Conservation (phyloP, 1,140 invertebrate species). For the fruit fly (Drosophila melanogaster) region DNA sequence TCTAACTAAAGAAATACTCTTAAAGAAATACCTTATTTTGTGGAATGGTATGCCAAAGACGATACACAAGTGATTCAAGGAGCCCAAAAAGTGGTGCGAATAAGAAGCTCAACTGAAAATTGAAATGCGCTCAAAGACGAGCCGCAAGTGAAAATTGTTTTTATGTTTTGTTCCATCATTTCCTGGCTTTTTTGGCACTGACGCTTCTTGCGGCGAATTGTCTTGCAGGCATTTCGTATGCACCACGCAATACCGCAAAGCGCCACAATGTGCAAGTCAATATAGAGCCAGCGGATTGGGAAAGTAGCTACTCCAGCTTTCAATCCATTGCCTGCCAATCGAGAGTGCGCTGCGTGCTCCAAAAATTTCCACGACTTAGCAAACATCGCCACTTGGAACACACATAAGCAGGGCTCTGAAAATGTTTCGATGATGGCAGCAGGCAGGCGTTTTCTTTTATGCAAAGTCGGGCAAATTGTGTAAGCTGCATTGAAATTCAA, state of each 20-base stretch:
- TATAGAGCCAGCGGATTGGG: conserved; percentile 30
- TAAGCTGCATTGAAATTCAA: conserved; percentile 60
- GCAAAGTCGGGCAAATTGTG: conserved; percentile 68
- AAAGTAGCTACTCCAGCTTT: conserved; percentile 19
- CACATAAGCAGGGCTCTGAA: conserved; percentile 21
- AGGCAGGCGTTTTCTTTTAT: conserved; percentile 59
- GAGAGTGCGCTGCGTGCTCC: conserved; percentile 26
- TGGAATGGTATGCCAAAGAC: not conserved
- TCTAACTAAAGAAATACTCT: not conserved
- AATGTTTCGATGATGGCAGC: conserved; percentile 19
- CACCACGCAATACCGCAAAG: conserved; percentile 33
- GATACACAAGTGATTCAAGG: not conserved
- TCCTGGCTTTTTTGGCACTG: conserved; percentile 4
- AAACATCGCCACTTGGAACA: conserved; percentile 37
- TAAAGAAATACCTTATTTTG: not conserved
- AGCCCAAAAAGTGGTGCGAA: not conserved
- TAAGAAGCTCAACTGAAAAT: conserved; percentile 14
- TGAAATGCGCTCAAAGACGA: conserved; percentile 55
- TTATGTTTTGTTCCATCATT: conserved; percentile 1
- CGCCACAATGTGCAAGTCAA: conserved; percentile 75
- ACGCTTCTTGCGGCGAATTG: conserved; percentile 30
- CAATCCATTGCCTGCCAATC: conserved; percentile 60
- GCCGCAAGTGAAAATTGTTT: conserved; percentile 58
- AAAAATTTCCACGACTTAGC: conserved; percentile 44
- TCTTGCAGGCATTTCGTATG: conserved; percentile 67